Base-by-base conservation (phyloP, 2,113 vertebrate species). In the Gymnogyps californianus region DNA sequence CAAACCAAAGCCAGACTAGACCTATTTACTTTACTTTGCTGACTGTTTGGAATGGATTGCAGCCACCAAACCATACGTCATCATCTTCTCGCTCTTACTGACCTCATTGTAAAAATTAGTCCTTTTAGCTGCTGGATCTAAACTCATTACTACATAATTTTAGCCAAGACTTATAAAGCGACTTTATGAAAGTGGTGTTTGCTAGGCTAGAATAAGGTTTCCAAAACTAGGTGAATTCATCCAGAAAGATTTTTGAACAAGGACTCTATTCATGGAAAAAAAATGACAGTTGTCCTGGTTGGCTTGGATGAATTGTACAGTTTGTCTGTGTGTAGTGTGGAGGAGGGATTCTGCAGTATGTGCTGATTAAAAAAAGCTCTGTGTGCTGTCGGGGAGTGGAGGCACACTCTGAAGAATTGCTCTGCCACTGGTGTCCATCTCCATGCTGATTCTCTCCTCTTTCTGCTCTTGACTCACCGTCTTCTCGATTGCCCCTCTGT, bases 71-170 rank as follows among this genome's bases (percentile, higher is more conserved):
- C 11, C 6, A n/a, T 90, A 95, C 11, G 2, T 95, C 96, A 94
- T 47, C 76, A 64, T 76, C 83, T 78, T 78, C 85, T 92, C 67
- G 44, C 38, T 87, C 51, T 97, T 91, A 96, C 86, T 96, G 81
- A 92, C 81, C 71, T 95, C 42, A 52, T 42, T 96, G 80, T 92
- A 91, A 96, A 93, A 96, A 69, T 64, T 54, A 67, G 9, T 67
- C 51, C 13, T 77, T 86, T 92, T 67, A 87, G 66, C 64, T 75
- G 46, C 77, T 87, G 70, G 31, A 83, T 51, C 34, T 57, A 83
- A 92, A 93, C 13, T 93, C 67, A 76, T 83, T 93, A 95, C 96
- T 93, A 87, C 65, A 92, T 89, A 90, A 96, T 93, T 95, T 95
- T 87, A 91, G 59, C 93, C 88, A 87, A 93, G 77, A 83, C 19